These are phyloP conservation scores for Brachyptera putata DNA, from an alignment of 2,888 invertebrate genomes.

Conservation along the genomic window DNA sequence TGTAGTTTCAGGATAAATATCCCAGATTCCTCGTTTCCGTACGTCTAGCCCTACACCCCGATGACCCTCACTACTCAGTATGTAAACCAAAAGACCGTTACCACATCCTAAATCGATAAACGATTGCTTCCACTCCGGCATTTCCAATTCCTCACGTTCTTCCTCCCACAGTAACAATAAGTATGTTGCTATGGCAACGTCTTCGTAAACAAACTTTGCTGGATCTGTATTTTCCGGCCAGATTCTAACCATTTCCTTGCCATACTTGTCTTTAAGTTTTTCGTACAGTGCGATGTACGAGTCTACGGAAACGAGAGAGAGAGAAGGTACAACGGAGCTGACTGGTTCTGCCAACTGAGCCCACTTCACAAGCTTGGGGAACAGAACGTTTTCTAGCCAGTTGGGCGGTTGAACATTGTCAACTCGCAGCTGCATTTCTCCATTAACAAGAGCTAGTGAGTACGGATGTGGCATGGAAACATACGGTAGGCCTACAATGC, in stretches of 20 bases:
- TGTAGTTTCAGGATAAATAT: constrained; percentile 62
- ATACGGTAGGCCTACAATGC: not conserved
- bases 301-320: constrained; percentile 62
- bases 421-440: constrained; percentile 44
- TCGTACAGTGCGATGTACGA: constrained; percentile 69
- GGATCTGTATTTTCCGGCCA: constrained; percentile 96
- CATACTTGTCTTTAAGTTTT: constrained; percentile 73
- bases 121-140: constrained; percentile 46
- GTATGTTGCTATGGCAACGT: constrained; percentile 90
- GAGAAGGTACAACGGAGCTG: constrained; percentile 46
- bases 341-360: constrained; percentile 31
- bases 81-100: constrained; percentile 88
- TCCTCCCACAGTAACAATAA: constrained; percentile 74
- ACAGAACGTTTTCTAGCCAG: constrained; percentile 56
- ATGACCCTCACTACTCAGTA: constrained; percentile 80
- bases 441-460: constrained; percentile 40
- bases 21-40: constrained; percentile 83
- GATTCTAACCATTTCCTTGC: constrained; percentile 65
- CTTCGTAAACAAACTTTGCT: constrained; percentile 92
- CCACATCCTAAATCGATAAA: constrained; percentile 98
- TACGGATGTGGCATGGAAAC: constrained; percentile 46
- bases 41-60: constrained; percentile 80
- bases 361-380: constrained; percentile 62
- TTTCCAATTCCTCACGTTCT: constrained; percentile 47
- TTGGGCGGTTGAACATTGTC: constrained; percentile 36